Conservation (phyloP, 1,140 invertebrate genomes). For the Phymastichus coffea region DNA sequence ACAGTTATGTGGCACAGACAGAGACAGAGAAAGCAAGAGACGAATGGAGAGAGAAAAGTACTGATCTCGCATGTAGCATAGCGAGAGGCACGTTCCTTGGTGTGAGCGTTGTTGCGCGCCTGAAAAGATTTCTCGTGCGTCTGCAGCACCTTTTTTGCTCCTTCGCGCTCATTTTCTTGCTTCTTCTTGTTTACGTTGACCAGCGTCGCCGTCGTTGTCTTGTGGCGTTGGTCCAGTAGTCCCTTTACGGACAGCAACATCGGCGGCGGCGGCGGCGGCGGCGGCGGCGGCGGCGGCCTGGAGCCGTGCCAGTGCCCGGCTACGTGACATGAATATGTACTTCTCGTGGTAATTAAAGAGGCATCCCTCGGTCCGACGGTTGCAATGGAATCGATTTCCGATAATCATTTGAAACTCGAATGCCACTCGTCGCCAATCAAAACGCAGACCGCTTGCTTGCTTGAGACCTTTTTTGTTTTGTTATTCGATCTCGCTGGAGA, state of each 20-base stretch:
- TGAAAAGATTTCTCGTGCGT: no score
- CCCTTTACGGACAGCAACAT: background rate
- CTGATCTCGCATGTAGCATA: no score
- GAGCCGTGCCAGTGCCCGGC: slow-evolving; percentile 22
- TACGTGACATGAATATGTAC: slow-evolving; percentile 31
- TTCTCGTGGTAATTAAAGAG: slow-evolving; percentile 23
- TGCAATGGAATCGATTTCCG: slow-evolving; percentile 23
- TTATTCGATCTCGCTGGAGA: background rate
- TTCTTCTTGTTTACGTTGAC: background rate
- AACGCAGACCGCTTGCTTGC: background rate
- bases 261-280: no score
- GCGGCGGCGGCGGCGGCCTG: slow-evolving; percentile 7
- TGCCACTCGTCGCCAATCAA: background rate
- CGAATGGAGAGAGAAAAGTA: no score
- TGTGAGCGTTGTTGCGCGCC: no score
- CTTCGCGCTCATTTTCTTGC: no score
- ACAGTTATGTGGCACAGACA: no score
- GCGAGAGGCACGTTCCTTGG: no score
- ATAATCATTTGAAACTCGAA: slow-evolving; percentile 24
- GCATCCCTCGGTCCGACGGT: background rate
- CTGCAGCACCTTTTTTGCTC: no score
- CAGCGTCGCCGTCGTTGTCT: background rate
- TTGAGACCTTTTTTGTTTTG: background rate
- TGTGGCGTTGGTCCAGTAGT: no score
- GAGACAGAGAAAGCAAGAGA: no score